Evolutionary conservation across 2,888 invertebrate species (phyloP).

Genomic region (Lamproptera curius): DNA sequence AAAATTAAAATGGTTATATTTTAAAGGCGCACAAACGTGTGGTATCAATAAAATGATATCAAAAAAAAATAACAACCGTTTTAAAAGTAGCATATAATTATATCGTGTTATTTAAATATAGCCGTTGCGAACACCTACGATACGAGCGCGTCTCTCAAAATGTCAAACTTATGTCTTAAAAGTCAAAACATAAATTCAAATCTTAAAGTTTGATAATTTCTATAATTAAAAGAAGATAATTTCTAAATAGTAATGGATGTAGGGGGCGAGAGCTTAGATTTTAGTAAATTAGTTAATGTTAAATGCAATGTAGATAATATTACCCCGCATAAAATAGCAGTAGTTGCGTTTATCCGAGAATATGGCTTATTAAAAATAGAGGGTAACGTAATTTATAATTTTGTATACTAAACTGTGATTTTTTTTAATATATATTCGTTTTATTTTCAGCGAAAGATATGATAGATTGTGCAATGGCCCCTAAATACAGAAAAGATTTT

Average conservation of each 20-base stretch:
- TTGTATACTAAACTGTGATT: not conserved
- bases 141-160: not conserved
- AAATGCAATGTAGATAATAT: constrained; percentile 79
- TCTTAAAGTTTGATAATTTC: no score
- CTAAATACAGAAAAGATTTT: constrained; percentile 85
- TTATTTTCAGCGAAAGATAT: constrained; percentile 67
- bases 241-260: constrained; percentile 43
- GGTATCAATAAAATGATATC: no score
- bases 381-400: constrained; percentile 37
- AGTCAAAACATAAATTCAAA: no score
- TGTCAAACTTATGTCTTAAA: not conserved
- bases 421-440: not conserved
- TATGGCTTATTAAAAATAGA: constrained; percentile 82
- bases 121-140: not conserved
- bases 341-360: constrained; percentile 86
- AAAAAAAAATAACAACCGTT: no score
- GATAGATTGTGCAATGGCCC: constrained; percentile 70
- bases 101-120: no score
- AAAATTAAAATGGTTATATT: no score
- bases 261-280: constrained; percentile 54
- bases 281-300: constrained; percentile 55
- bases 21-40: no score
- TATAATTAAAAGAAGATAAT: not conserved
- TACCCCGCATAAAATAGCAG: constrained; percentile 89
- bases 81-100: no score